Conservation (phyloP, 2,888 invertebrate species). For the Torymus aiolomorphi region DNA sequence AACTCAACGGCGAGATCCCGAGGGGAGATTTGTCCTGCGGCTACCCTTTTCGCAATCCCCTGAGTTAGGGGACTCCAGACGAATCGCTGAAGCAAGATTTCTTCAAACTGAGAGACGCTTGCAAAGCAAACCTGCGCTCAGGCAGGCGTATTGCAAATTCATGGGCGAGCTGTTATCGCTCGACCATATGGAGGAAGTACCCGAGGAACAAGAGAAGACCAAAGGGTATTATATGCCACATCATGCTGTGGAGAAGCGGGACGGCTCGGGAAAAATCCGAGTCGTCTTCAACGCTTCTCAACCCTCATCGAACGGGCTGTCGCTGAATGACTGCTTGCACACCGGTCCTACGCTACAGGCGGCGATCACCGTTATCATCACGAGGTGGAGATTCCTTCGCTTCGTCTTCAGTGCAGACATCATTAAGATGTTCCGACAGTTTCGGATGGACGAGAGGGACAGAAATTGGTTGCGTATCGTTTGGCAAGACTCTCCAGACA, state of each 20-base stretch:
- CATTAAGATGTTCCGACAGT: conserved; percentile 10
- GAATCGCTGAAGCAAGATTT: too few species aligned
- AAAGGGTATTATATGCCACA: background rate
- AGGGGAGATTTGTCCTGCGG: too few species aligned
- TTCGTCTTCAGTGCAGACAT: conserved; percentile 23
- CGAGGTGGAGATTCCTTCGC: background rate
- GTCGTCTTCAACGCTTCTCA: conserved; percentile 10
- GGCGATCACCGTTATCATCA: background rate
- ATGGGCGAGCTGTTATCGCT: too few species aligned
- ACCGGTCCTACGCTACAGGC: background rate
- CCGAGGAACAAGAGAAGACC: too few species aligned
- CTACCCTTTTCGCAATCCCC: too few species aligned
- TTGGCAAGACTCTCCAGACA: background rate
- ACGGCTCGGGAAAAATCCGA: too few species aligned
- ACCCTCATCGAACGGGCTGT: background rate
- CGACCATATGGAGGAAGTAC: too few species aligned
- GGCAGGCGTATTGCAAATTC: too few species aligned
- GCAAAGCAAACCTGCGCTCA: too few species aligned
- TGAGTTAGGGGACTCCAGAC: too few species aligned
- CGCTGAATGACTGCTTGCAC: background rate
- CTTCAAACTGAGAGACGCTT: too few species aligned
- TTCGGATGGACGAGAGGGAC: background rate
- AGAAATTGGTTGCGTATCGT: conserved; percentile 4
- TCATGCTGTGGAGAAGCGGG: background rate
- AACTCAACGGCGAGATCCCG: too few species aligned